Conservation (phyloP, 2,888 invertebrate species). For the Lathronympha strigana region DNA sequence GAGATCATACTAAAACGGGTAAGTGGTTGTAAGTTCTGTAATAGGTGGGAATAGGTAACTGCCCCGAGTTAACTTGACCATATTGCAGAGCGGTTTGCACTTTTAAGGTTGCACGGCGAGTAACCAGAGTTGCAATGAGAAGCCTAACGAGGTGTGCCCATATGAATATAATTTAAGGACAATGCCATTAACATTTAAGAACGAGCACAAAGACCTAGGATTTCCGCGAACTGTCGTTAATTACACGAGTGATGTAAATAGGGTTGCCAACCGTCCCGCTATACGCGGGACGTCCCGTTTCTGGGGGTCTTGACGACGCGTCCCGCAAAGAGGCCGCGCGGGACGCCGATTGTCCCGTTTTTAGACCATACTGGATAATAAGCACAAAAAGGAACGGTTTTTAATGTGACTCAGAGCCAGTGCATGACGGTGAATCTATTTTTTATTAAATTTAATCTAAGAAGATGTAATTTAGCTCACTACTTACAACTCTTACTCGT, state of each 20-base stretch:
- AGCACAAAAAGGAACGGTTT: no score
- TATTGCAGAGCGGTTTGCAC: conserved; percentile 73
- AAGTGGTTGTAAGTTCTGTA: background rate
- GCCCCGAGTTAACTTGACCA: conserved; percentile 62
- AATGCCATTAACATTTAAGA: conserved; percentile 33
- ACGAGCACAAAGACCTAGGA: conserved; percentile 18
- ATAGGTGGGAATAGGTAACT: background rate
- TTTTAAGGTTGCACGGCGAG: conserved; percentile 73
- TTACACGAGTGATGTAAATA: background rate
- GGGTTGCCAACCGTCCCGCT: no score
- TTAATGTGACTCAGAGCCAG: no score
- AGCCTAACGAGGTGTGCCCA: conserved; percentile 40
- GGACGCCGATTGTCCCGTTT: no score
- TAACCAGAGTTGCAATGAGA: conserved; percentile 50
- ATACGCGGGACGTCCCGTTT: no score
- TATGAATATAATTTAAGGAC: conserved; percentile 41
- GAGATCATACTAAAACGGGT: background rate
- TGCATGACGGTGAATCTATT: no score
- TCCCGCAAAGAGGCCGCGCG: no score
- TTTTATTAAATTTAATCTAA: no score
- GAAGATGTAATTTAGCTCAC: no score
- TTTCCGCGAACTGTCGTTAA: conserved; percentile 23
- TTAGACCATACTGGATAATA: no score
- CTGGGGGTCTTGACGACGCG: no score
- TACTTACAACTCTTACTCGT: no score